A percentile compares a stretch with the other conserved stretches of the same genome.
Evolutionary conservation across 2,113 vertebrate species (phyloP).

Genomic region (Antechinus flavipes): DNA sequence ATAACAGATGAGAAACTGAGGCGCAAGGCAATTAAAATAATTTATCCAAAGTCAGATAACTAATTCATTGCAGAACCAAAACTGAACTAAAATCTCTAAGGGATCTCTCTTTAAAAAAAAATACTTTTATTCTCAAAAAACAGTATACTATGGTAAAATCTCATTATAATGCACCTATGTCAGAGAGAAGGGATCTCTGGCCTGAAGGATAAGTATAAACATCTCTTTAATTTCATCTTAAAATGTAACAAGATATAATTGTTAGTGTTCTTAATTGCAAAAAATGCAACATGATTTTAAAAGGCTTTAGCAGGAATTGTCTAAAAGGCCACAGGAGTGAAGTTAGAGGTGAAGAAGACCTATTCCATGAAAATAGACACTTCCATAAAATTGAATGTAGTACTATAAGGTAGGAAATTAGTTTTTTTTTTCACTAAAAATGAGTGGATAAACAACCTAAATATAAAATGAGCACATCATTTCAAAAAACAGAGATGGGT

Average conservation of each 20-base stretch:
- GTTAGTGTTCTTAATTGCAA: background rate
- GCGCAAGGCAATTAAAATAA: background rate
- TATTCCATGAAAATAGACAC: background rate
- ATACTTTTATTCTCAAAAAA: background rate
- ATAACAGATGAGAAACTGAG: background rate
- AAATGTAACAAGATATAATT: background rate
- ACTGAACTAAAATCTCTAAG: constrained; percentile 11
- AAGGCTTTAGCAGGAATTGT: background rate
- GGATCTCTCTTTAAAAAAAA: background rate
- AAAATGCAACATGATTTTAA: constrained; percentile 2
- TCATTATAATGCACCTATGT: background rate
- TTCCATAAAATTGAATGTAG: background rate
- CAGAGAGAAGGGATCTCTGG: background rate
- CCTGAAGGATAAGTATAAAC: constrained; percentile 27
- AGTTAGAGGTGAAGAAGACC: too few species aligned
- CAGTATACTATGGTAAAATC: background rate
- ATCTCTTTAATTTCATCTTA: constrained; percentile 18
- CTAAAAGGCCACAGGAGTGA: background rate
- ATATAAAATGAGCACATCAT: background rate
- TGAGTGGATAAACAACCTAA: background rate
- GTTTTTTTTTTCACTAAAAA: background rate
- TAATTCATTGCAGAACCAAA: background rate
- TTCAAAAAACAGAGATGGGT: background rate
- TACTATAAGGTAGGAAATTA: constrained; percentile 19
- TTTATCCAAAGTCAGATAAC: background rate